Evolutionary conservation across 1,140 invertebrate species (phyloP).

Genomic region (Zeugodacus cucurbitae): DNA sequence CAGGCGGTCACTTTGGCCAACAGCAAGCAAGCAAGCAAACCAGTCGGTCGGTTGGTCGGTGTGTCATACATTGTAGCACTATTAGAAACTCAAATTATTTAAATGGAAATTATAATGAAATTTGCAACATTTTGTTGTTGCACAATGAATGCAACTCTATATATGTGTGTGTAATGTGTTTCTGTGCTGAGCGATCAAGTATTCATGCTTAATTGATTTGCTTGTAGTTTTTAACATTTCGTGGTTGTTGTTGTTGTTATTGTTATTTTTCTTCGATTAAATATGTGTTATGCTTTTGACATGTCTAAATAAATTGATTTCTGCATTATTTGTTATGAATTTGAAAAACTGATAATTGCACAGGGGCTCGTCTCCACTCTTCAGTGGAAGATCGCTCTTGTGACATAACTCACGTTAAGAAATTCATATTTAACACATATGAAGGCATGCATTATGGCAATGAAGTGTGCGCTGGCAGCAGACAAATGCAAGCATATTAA

Average conservation of each 20-base stretch:
- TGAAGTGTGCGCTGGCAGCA: neutral
- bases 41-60: neutral
- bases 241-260: too few relatives aligned
- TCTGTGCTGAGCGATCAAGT: neutral
- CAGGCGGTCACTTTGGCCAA: neutral
- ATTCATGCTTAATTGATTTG: neutral
- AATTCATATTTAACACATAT: neutral
- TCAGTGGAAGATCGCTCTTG: neutral
- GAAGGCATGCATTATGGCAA: neutral
- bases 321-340: neutral
- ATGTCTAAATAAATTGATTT: neutral
- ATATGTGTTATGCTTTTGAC: too few relatives aligned
- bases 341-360: neutral
- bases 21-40: too few relatives aligned
- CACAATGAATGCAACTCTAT: neutral
- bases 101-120: neutral
- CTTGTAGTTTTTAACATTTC: neutral
- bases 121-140: neutral
- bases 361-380: neutral
- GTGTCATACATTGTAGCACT: neutral
- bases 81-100: neutral
- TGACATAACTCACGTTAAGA: neutral
- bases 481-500: conserved; percentile 22
- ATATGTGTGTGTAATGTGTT: neutral
- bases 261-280: too few relatives aligned